These are phyloP conservation scores for Greenwoodochromis staneri DNA, from an alignment of 2,113 vertebrate species.

Conservation along the genomic window DNA sequence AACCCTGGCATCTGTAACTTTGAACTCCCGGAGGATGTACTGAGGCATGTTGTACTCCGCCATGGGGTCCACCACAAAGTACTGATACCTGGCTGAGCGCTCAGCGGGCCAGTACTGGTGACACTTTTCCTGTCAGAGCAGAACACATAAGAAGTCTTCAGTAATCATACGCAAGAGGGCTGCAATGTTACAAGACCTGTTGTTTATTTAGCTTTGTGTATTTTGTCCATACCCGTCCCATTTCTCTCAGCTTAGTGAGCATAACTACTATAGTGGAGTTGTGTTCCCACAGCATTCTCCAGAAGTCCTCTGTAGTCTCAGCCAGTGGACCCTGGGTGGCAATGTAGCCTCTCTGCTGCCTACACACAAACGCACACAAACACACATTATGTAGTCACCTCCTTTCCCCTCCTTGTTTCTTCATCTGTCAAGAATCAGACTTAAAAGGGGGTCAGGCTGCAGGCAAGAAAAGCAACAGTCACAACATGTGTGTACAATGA, in stretches of 20 bases:
- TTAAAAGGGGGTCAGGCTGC: slow-evolving; percentile 31
- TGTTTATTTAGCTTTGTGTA: slow-evolving; percentile 20
- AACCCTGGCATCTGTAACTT: slow-evolving; percentile 93
- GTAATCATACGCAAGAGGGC: not conserved
- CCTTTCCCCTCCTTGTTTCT: not conserved
- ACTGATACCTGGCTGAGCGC: slow-evolving; percentile 89
- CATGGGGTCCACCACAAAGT: slow-evolving; percentile 95
- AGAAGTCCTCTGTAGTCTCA: slow-evolving; percentile 78
- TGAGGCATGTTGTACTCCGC: slow-evolving; percentile 97
- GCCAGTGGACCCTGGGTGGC: slow-evolving; percentile 77
- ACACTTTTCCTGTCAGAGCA: slow-evolving; percentile 80
- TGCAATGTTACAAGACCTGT: not conserved
- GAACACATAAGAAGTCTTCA: not conserved
- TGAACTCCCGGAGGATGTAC: slow-evolving; percentile 93
- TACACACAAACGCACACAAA: slow-evolving; percentile 17
- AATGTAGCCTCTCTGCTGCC: slow-evolving; percentile 76
- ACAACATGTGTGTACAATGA: slow-evolving; percentile 27
- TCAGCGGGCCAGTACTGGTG: slow-evolving; percentile 92
- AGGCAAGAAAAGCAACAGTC: slow-evolving; percentile 32
- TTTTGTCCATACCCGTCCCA: slow-evolving; percentile 66
- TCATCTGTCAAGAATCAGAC: slow-evolving; percentile 10
- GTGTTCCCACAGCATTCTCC: slow-evolving; percentile 80
- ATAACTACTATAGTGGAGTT: slow-evolving; percentile 79
- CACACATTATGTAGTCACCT: not conserved
- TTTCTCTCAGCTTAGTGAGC: slow-evolving; percentile 77